Base-by-base conservation (phyloP, 2,113 vertebrate species). In the Takifugu bimaculatus region DNA sequence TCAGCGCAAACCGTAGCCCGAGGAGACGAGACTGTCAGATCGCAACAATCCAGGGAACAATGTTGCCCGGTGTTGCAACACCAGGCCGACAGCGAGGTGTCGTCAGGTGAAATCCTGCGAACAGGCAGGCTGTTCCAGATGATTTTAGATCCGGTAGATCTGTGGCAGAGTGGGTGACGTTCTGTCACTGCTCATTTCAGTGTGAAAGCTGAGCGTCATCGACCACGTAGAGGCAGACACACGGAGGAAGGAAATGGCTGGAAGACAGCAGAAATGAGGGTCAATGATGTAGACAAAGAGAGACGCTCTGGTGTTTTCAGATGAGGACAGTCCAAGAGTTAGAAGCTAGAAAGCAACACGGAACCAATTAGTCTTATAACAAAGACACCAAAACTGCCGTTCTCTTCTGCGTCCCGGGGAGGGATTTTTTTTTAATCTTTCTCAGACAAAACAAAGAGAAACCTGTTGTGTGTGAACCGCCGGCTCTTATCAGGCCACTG, bases 141-240 rank as follows among this genome's bases (percentile, higher is more conserved):
- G 35, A 10, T 39, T 39, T 39, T 10, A 39, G 35, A 39, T 39
- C 35, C 35, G 35, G 35, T 39, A 39, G 79, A 80, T 82, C 72
- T 64, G 49, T 60, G 68, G 70, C 66, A 80, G 73, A 70, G 61
- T 64, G 75, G 80, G 55, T 84, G 79, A 80, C 80, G 82, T 73
- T 75, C 78, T 85, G 86, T 85, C 86, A 80, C 69, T 76, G 80
- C 63, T 82, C 66, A 79, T 89, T 86, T 88, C 47, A 73, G 64
- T 78, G 80, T 86, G 80, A 81, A 81, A 79, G 72, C 59, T 63
- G 71, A 66, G 68, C 63, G 68, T 71, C 74, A 60, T 61, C 45
- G 74, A 65, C 32, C 65, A 20, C 51, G 81, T 60, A 57, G 53
- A 32, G 49, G 45, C 73, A 71, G 69, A 57, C 58, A 54, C 50